Base-by-base conservation (phyloP, 2,888 invertebrate species). In the Blastobasis lacticolella region DNA sequence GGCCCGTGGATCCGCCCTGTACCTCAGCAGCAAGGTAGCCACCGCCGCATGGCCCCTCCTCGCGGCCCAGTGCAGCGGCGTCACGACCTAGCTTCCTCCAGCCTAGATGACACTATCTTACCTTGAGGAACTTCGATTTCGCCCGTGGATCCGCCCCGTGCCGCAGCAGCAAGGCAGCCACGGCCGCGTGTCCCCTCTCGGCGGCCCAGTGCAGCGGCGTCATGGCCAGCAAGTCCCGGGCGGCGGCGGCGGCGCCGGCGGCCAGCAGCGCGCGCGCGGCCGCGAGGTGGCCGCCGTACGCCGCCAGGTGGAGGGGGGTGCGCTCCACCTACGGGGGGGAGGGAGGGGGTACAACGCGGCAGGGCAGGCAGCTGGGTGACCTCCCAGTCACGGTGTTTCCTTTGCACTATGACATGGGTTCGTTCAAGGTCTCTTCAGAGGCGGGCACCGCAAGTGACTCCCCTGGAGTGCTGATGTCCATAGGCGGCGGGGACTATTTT, bases 151-250 rank as follows among this genome's bases (percentile, higher is more conserved):
- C 92, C 0, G 97, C 96, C 50, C 95, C 95, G 67, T 91, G 87
- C 53, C 91, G 90, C 48, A 97, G 77, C 58, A 98, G 87, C 57
- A 91, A 74, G 50, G 91, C 89, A 45, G 94, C 94, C 47, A 59
- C 69, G 6, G 10, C 63, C 42, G 89, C 77, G 81, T 96, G 94
- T 0, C 93, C 93, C 66, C 94, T 92, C 81, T 95, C 95, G 45
- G 94, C 94, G 5, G 97, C 97, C 97, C 97, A 97, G 86, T 98
- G 97, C 53, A 98, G 88, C 43, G 97, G 96, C 45, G 97, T 97
- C 97, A 85, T 86, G 62, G 70, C 75, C 65, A 86, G 73, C 81
- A 85, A 74, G 78, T 87, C 86, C 55, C 80, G 65, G 64, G 57
- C 5, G 73, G 80, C 78, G 6, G 62, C 64, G 5, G 56, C 59